Evolutionary conservation across 2,888 invertebrate species (phyloP).

Genomic region (Meliscaeva auricollis): DNA sequence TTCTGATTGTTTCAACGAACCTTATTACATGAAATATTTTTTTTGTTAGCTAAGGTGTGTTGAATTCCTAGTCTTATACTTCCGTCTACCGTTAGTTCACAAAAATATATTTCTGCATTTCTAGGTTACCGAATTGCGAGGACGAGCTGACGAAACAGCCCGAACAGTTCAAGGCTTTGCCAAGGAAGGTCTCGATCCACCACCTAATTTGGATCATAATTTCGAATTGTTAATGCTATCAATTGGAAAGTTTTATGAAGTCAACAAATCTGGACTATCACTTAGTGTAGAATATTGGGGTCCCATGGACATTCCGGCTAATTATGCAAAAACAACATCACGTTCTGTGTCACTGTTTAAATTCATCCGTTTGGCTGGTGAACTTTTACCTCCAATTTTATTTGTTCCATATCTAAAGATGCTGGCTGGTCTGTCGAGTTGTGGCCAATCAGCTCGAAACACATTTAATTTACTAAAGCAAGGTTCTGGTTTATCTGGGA

Average conservation of each 20-base stretch:
- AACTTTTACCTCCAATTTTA: constrained; percentile 92
- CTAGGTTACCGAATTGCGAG: constrained; percentile 89
- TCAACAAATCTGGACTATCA: constrained; percentile 89
- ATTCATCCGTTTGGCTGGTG: constrained; percentile 95
- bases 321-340: constrained; percentile 84
- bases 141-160: constrained; percentile 95
- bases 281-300: constrained; percentile 93
- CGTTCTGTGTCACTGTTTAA: constrained; percentile 93
- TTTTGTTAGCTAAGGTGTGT: too few species aligned
- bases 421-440: constrained; percentile 92
- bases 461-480: constrained; percentile 91
- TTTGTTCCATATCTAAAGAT: constrained; percentile 95
- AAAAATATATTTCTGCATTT: constrained; percentile 78
- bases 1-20: too few species aligned
- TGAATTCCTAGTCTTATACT: too few species aligned
- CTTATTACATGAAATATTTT: too few species aligned
- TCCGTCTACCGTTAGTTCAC: too few species aligned
- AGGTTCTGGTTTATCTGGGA: constrained; percentile 85
- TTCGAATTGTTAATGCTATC: constrained; percentile 93
- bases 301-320: constrained; percentile 79
- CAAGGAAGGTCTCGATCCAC: constrained; percentile 91
- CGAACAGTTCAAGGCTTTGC: constrained; percentile 90
- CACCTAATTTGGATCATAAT: constrained; percentile 89
- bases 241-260: constrained; percentile 91
- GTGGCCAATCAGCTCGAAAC: constrained; percentile 90